Conservation (phyloP, 2,797 vertebrate species). For the Knipowitschia caucasica region DNA sequence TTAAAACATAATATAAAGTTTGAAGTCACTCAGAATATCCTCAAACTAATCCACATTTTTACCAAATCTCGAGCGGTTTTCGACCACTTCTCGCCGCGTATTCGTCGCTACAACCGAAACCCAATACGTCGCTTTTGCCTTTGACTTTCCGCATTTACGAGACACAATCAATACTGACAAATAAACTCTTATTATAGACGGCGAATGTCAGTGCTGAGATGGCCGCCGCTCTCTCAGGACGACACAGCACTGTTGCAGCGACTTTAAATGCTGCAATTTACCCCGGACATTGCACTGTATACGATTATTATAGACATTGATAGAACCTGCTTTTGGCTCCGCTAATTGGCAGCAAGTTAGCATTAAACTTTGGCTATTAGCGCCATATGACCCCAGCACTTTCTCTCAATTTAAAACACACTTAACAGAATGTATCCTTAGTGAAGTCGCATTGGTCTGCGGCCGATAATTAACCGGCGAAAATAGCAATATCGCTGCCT, state of each 20-base stretch:
- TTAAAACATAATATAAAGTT: too few species aligned
- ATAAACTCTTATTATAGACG: not conserved
- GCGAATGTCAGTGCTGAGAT: not conserved
- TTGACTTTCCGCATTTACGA: not conserved
- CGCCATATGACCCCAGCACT: conserved; percentile 36
- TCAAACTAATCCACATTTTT: too few species aligned
- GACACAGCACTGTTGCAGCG: conserved; percentile 20
- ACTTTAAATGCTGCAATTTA: conserved; percentile 30
- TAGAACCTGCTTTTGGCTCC: conserved; percentile 14
- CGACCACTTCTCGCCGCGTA: too few species aligned
- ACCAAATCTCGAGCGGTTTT: too few species aligned
- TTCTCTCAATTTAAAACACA: conserved; percentile 16
- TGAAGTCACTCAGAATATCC: too few species aligned
- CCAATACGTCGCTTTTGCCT: not conserved
- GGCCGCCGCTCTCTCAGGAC: not conserved
- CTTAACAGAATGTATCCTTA: conserved; percentile 32
- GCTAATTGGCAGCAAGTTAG: conserved; percentile 65
- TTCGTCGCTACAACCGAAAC: too few species aligned
- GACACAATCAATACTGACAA: not conserved
- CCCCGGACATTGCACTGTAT: conserved; percentile 30
- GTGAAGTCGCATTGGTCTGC: conserved; percentile 45
- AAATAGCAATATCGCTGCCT: conserved; percentile 51
- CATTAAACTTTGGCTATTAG: conserved; percentile 21
- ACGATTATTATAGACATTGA: conserved; percentile 34
- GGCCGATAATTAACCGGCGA: conserved; percentile 60